Evolutionary conservation across 2,888 invertebrate species (phyloP), one percentile per base, ranked within the genome.

Genomic region (Leptinotarsa haldemani): DNA sequence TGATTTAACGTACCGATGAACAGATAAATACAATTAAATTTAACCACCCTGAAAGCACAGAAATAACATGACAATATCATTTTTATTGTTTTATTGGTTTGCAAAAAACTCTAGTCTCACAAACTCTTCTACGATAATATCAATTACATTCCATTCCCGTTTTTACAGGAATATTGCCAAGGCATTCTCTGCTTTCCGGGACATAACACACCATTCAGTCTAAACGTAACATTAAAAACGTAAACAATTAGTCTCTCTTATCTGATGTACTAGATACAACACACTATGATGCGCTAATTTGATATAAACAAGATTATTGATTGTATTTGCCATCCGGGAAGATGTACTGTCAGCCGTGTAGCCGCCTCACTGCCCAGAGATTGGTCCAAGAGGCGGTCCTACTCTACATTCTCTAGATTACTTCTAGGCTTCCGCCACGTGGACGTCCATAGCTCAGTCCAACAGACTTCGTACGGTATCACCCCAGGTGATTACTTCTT

Each of bases 401-500:
- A 47, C 25, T 30, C 30, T 61, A 61, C 16, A 4, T 30, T 40
- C 1, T 65, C 47, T 16, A 50, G 18, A 40, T 61, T 46, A 15
- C 20, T 47, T 65, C 47, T 48, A 65, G 50, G 65, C 53, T 40
- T 66, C 64, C 66, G 58, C 61, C 65, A 53, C 46, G 30, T 53
- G 58, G 53, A 73, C 74, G 70, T 69, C 65, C 72, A 50, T 48
- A 72, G 47, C 68, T 73, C 18, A 65, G 70, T 53, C 68, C 65
- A 25, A 46, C 16, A 52, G 72, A 71, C 25, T 1, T 20, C 4
- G 56, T 22, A 22, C 56, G 15, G 22, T 56, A 15, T 15, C 13
- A 25, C 22, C 22, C 67, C 5, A 52, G 65, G 46, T 30, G 3
- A 46, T 67, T 53, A 67, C 52, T 82, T 83, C 83, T 84, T 83